These are phyloP conservation scores for Trichonephila clavipes DNA, from an alignment of 1,140 invertebrate genomes.

Conservation along the genomic window DNA sequence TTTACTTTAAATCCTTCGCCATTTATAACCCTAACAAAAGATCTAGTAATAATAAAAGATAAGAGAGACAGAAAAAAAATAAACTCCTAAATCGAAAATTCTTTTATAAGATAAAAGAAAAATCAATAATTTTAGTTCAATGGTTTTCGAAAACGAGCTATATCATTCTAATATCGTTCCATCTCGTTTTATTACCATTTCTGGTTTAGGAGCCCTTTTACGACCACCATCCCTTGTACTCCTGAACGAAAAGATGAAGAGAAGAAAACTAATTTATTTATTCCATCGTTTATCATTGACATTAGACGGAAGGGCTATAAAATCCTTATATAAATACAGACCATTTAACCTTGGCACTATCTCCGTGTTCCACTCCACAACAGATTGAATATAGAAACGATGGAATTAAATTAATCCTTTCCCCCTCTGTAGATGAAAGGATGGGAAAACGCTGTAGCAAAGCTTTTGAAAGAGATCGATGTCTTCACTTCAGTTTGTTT, in stretches of 20 bases:
- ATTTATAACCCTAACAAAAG: too few species aligned
- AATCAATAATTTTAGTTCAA: neutral
- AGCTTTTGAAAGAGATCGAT: constrained; percentile 41
- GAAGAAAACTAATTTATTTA: neutral
- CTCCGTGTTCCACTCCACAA: neutral
- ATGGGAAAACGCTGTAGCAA: neutral
- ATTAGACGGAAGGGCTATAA: neutral
- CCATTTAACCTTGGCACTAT: constrained; percentile 36
- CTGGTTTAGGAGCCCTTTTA: neutral
- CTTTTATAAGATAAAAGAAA: neutral
- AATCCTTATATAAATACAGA: neutral
- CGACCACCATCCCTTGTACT: neutral
- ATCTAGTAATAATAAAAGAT: too few species aligned
- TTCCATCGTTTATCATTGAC: neutral
- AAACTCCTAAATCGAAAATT: neutral
- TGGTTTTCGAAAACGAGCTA: neutral
- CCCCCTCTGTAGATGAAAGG: neutral
- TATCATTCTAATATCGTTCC: neutral
- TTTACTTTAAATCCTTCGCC: too few species aligned
- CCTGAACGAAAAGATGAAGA: neutral
- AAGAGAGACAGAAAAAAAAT: neutral
- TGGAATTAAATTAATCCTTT: constrained; percentile 36
- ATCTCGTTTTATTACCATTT: neutral
- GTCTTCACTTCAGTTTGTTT: constrained; percentile 39
- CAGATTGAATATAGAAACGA: constrained; percentile 22